Base-by-base conservation (phyloP, 2,888 invertebrate species). In the Geotrupes spiniger region DNA sequence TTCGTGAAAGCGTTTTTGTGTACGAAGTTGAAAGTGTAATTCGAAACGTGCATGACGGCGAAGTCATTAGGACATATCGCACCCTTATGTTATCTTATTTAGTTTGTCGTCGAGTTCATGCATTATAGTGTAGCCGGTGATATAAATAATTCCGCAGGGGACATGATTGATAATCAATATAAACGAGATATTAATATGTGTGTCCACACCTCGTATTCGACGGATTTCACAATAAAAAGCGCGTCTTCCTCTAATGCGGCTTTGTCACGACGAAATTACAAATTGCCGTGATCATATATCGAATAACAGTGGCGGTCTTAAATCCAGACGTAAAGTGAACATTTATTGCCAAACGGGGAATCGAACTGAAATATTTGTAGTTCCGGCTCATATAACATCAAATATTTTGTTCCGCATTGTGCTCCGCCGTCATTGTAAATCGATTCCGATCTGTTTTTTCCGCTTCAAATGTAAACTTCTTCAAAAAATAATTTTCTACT, bases 151-250 rank as follows among this genome's bases (percentile, higher is more conserved):
- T 63, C 59, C 51, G 33, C 40, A 25, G 38, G 40, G 52, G 48
- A 47, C 58, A 63, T 68, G 66, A 69, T 69, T 68, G 68, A 67
- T 66, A 69, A 69, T 69, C 69, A 65, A 69, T 69, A 68, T 67
- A 69, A 69, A 69, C 65, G 67, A 68, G 66, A 68, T 68, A 68
- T 68, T 69, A 69, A 69, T 69, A 66, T 61, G 62, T 51, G 58
- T 60, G 65, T 68, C 68, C 64, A 61, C 66, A 68, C 66, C 64
- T 66, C 49, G 48, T 56, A 45, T 46, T 50, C 17, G 27, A 37
- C 14, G 8, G 14, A 33, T 33, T 33, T 14, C 33, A 6, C 33
- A 15, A 12, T 15, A 15, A 33, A 12, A 15, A 12, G 14, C 14
- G 11, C 33, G 11, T 33, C 33, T 33, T 33, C 14, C 14, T 21